A percentile compares a stretch with the other conserved stretches of the same genome.
Evolutionary conservation across 2,888 invertebrate species (phyloP).

Genomic region (Lithophane socia): DNA sequence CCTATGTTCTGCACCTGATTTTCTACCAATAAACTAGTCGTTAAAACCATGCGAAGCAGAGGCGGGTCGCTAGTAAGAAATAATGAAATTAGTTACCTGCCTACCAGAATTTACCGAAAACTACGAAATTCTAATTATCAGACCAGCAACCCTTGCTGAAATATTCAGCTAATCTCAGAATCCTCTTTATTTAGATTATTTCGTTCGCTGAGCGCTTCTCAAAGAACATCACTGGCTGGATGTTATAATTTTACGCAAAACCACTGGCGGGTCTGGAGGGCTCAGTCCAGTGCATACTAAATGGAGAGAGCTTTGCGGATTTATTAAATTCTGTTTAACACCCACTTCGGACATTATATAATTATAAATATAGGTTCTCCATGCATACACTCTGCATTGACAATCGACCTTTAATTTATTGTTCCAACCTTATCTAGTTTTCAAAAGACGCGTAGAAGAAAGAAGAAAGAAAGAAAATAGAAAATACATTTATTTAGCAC

Average conservation of each 20-base stretch:
- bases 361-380: background rate
- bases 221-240: constrained; percentile 16
- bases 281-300: constrained; percentile 36
- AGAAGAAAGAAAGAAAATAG: too few species aligned
- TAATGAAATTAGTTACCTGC: background rate
- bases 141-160: constrained; percentile 10
- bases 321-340: constrained; percentile 38
- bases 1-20: background rate
- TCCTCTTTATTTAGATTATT: constrained; percentile 25
- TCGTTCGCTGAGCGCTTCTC: constrained; percentile 1
- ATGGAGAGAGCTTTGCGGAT: constrained; percentile 20
- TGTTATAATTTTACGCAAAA: constrained; percentile 40
- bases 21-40: background rate
- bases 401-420: background rate
- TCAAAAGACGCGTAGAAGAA: background rate
- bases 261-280: constrained; percentile 16
- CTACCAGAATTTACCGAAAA: constrained; percentile 4
- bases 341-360: background rate
- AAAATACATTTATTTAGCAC: too few species aligned
- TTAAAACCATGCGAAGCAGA: too few species aligned
- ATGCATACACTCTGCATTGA: background rate
- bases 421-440: background rate
- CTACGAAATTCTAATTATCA: constrained; percentile 23
- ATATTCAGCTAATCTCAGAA: constrained; percentile 47
- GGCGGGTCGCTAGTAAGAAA: background rate